These are phyloP conservation scores for Melanogrammus aeglefinus DNA, from an alignment of 2,797 vertebrate species.

Conservation along the genomic window DNA sequence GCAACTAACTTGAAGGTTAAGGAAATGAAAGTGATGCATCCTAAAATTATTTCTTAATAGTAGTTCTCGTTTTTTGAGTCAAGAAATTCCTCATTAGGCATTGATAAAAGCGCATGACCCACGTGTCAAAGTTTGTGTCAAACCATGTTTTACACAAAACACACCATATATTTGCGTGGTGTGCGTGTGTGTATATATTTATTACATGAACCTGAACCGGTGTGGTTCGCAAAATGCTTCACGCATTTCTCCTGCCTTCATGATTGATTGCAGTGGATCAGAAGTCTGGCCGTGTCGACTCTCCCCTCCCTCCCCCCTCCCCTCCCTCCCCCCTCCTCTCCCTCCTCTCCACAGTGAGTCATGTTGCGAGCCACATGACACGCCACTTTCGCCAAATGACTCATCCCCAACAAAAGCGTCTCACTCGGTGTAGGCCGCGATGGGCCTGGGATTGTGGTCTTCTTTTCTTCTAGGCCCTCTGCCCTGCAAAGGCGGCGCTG, in stretches of 20 bases:
- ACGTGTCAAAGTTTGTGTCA: neutral
- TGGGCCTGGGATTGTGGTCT: constrained; percentile 4
- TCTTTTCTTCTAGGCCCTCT: neutral
- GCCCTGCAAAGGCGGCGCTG: constrained; percentile 14
- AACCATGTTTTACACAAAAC: neutral
- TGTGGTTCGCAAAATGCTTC: neutral
- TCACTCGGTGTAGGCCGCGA: constrained; percentile 42
- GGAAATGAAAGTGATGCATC: neutral
- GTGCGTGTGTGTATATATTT: neutral
- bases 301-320: constrained; percentile 41
- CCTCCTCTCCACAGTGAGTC: constrained; percentile 63
- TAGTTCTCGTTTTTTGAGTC: neutral
- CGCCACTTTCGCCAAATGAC: constrained; percentile 70
- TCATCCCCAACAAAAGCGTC: constrained; percentile 67
- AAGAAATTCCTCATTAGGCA: neutral
- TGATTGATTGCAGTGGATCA: constrained; percentile 38
- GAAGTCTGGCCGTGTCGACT: constrained; percentile 40
- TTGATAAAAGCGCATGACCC: neutral
- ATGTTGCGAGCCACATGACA: constrained; percentile 69
- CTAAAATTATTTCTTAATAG: neutral
- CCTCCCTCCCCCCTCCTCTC: constrained; percentile 35
- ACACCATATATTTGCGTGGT: neutral
- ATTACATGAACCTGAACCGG: neutral
- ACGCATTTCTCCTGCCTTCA: neutral
- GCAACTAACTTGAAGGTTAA: neutral